Evolutionary conservation across 2,113 vertebrate species (phyloP).

Genomic region (Potamarius usumacintae): DNA sequence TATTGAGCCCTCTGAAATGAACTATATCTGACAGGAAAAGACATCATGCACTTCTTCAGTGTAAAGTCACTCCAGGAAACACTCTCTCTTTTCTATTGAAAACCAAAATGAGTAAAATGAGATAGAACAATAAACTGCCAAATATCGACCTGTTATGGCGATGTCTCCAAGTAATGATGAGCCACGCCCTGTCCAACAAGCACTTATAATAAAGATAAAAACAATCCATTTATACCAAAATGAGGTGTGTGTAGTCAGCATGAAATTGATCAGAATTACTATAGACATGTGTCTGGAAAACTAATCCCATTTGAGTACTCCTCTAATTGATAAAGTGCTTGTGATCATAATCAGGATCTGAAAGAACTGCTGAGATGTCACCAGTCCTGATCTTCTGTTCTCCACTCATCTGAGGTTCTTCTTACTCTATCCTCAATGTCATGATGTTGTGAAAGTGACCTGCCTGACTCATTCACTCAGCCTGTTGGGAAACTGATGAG

Average conservation of each 20-base stretch:
- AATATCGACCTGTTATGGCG: neutral
- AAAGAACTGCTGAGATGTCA: neutral
- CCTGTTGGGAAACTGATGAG: slow-evolving; percentile 1
- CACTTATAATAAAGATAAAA: neutral
- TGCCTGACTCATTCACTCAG: neutral
- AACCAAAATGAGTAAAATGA: neutral
- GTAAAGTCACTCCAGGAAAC: neutral
- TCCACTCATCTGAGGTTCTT: neutral
- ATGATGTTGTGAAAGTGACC: neutral
- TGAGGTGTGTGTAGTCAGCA: neutral
- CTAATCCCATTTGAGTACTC: neutral
- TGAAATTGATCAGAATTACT: neutral
- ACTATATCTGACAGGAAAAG: neutral
- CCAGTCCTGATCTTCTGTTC: neutral
- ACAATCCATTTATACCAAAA: neutral
- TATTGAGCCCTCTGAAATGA: neutral
- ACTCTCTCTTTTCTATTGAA: neutral
- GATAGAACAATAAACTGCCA: neutral
- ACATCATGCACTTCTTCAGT: neutral
- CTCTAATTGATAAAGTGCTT: neutral
- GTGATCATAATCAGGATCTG: neutral
- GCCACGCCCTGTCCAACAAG: neutral
- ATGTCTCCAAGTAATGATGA: neutral
- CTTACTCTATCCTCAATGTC: neutral
- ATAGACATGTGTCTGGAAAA: neutral